Base-by-base conservation (phyloP, 2,888 invertebrate species). In the Pseudococcus jackbeardsleyi region DNA sequence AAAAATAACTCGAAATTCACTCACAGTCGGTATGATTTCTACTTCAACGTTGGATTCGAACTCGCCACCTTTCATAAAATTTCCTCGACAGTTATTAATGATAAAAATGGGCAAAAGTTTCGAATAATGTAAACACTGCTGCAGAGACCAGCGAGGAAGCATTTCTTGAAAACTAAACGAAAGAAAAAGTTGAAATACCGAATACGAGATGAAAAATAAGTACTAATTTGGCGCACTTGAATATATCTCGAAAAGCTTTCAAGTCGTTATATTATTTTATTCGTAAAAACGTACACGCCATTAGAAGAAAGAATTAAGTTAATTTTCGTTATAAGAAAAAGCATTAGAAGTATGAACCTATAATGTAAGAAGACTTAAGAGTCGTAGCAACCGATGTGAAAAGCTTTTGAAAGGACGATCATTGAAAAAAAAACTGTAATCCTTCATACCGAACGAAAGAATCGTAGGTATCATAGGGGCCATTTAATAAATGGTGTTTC, bases 241-340 rank as follows among this genome's bases (percentile, higher is more conserved):
- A 82, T 46, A 42, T 82, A 46, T 82, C 46, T 82, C 79, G 46
- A 82, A 82, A 82, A 82, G 46, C 79, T 82, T 82, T 82, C 79
- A 82, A 82, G 46, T 19, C 46, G 46, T 82, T 82, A 42, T 26
- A 79, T 79, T 79, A 82, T 82, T 72, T 72, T 72, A 72, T 72
- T 72, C 17, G 33, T 72, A 12, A 39, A 33, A 72, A 33, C 72
- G 72, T 72, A 72, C 72, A 72, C 72, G 72, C 72, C 72, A 72
- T 72, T 72, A 72, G 72, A 33, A 3, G 72, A 72, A 72, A 72
- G 72, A 33, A 72, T 72, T 72, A 33, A 72, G 72, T 72, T 72
- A 72, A 72, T 72, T 72, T 72, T 33, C 72, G 33, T 72, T 72
- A 72, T 39, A 72, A 72, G 72, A 17, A 72, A 72, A 72, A 33